These are phyloP conservation scores for Ancistrus triradiatus DNA, from an alignment of 2,113 vertebrate species.

Conservation along the genomic window DNA sequence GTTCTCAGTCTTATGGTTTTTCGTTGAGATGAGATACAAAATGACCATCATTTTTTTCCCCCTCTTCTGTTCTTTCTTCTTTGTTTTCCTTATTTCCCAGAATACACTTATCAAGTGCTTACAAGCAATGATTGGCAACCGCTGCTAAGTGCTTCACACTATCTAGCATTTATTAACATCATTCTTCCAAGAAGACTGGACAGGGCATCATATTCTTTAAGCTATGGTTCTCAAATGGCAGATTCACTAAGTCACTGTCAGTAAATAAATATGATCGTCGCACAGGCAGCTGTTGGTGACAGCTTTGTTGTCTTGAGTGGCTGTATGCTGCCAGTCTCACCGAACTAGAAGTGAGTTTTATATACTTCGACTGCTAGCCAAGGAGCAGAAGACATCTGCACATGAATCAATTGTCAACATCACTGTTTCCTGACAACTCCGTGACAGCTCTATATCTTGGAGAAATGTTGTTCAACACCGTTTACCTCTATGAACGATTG, in stretches of 20 bases:
- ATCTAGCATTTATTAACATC: constrained; percentile 58
- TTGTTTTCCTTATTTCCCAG: constrained; percentile 1
- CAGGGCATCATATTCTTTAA: constrained; percentile 63
- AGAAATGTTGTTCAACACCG: constrained; percentile 66
- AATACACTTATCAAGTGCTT: constrained; percentile 22
- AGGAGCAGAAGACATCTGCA: constrained; percentile 87
- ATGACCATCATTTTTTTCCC: no score
- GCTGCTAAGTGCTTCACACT: constrained; percentile 32
- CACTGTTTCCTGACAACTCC: constrained; percentile 77
- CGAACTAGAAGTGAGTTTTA: constrained; percentile 82
- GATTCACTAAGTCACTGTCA: constrained; percentile 72
- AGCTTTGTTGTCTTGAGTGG: constrained; percentile 90
- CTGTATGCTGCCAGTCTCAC: constrained; percentile 87
- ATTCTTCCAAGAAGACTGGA: constrained; percentile 58
- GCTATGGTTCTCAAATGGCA: constrained; percentile 61
- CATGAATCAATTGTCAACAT: constrained; percentile 97
- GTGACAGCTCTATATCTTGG: constrained; percentile 77
- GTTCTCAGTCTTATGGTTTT: no score
- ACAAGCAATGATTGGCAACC: constrained; percentile 32
- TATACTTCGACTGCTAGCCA: constrained; percentile 84
- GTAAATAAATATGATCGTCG: constrained; percentile 76
- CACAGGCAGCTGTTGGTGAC: constrained; percentile 96
- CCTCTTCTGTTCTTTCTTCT: neutral
- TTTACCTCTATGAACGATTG: constrained; percentile 55
- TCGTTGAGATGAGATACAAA: no score